Conservation (phyloP, 2,888 invertebrate species). For the Sphinx pinastri region DNA sequence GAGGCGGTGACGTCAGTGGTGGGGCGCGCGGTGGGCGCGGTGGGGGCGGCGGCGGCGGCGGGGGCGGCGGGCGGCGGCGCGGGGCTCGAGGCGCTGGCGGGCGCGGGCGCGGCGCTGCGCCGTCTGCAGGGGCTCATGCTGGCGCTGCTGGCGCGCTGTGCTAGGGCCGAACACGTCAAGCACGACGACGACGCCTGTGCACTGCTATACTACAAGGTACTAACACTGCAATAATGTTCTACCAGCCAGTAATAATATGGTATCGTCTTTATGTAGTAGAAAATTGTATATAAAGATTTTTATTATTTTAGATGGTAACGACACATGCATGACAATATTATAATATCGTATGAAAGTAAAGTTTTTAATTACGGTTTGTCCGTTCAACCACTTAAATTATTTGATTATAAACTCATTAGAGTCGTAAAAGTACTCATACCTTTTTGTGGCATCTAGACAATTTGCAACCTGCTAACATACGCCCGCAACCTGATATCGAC, state of each 20-base stretch:
- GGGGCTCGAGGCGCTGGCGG: slow-evolving; percentile 64
- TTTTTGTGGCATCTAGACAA: slow-evolving; percentile 75
- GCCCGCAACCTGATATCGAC: slow-evolving; percentile 86
- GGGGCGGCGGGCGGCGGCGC: slow-evolving; percentile 67
- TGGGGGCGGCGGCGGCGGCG: slow-evolving; percentile 52
- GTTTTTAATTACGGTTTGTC: not conserved
- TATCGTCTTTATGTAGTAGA: too few relatives aligned
- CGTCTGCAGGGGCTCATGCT: slow-evolving; percentile 90
- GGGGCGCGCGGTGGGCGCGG: slow-evolving; percentile 82
- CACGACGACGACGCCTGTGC: slow-evolving; percentile 42
- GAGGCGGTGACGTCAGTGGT: slow-evolving; percentile 90
- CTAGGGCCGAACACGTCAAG: slow-evolving; percentile 60
- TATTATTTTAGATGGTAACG: too few relatives aligned
- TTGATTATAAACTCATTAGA: too few relatives aligned
- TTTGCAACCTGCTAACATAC: slow-evolving; percentile 88
- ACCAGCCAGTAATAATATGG: too few relatives aligned
- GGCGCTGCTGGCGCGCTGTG: slow-evolving; percentile 89
- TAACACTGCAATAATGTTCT: too few relatives aligned
- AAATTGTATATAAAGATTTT: too few relatives aligned
- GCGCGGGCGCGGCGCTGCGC: slow-evolving; percentile 82
- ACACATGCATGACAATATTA: too few relatives aligned
- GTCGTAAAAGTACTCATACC: too few relatives aligned
- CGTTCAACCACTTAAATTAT: too few relatives aligned
- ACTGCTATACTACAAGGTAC: slow-evolving; percentile 63
- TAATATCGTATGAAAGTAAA: too few relatives aligned